These are phyloP conservation scores for Glareola pratincola DNA, from an alignment of 2,113 vertebrate genomes.

Conservation along the genomic window DNA sequence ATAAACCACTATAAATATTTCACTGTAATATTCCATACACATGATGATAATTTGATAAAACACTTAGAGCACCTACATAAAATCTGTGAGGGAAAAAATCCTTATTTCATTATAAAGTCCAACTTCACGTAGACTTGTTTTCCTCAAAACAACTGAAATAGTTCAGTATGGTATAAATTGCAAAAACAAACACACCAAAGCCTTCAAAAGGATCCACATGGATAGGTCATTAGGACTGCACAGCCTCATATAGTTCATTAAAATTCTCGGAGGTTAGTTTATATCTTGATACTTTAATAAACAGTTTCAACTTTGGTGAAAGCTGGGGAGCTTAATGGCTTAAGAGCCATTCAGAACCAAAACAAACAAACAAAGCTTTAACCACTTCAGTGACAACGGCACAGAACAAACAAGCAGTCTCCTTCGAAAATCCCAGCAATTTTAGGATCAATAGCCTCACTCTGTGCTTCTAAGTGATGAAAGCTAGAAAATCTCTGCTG, in stretches of 20 bases:
- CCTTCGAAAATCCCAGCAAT: conserved; percentile 76
- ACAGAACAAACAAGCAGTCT: conserved; percentile 78
- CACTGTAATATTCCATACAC: background rate
- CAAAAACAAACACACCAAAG: conserved; percentile 31
- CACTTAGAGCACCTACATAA: background rate
- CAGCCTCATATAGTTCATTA: background rate
- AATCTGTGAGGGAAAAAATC: background rate
- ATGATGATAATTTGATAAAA: background rate
- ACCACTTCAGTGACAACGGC: conserved; percentile 81
- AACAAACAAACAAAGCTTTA: conserved; percentile 88
- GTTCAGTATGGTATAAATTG: background rate
- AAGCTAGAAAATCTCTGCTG: conserved; percentile 78
- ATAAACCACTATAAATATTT: background rate
- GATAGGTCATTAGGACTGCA: background rate
- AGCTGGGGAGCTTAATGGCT: conserved; percentile 82
- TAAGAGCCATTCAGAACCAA: conserved; percentile 83
- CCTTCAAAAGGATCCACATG: conserved; percentile 8
- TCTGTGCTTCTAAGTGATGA: conserved; percentile 73
- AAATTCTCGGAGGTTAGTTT: conserved; percentile 66
- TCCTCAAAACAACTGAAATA: background rate
- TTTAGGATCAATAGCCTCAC: conserved; percentile 80
- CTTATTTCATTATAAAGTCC: background rate
- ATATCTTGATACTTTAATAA: conserved; percentile 76
- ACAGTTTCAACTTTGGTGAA: conserved; percentile 77
- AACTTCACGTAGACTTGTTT: background rate